Evolutionary conservation across 2,888 invertebrate species (phyloP), one percentile per base, ranked within the genome.

Genomic region (Cosmorhoe ocellata): DNA sequence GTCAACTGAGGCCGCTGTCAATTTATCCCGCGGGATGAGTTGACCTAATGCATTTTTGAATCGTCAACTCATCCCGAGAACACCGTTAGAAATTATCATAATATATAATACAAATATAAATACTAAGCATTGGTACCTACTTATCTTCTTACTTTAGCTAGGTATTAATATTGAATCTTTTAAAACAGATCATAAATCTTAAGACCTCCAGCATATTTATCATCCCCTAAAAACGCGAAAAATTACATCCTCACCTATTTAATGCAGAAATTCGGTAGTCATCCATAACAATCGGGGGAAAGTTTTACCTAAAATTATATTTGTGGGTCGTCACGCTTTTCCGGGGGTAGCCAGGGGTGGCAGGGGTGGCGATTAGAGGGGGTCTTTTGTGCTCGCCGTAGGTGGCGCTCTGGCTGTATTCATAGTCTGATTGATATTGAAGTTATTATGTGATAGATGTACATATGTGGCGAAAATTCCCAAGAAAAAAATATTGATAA

Each of bases 311-410:
- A 87, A 89, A 80, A 90, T 90, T 87, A 89, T 90, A 90, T 90
- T 90, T 90, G 89, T 88, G 88, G 90, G 89, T 87, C 90, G 90
- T 90, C 90, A 90, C 88, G 90, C 85, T 87, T 84, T 85, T 81
- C 84, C 82, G 76, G 80, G n/a, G 76, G 78, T 63, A 61, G 44
- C 13, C 13, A 13, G 38, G 51, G 62, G 38, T 10, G 70, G 62
- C 18, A 51, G 52, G 71, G 78, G 76, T 78, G 82, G 76, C 83
- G 86, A 86, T 87, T 87, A 84, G 82, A 84, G 84, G 85, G n/a
- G 84, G 79, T 78, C 81, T 76, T 81, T 80, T 80, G 81, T 80
- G 79, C 74, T 71, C 74, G 69, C 76, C 73, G 82, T 79, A 79
- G 83, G 81, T 75, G 81, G 79, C 63, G 66, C 70, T 58, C 66